Percentiles rank a stretch among this genome's conserved stretches.
These are phyloP conservation scores for Pangasius larnaudii DNA, from an alignment of 2,797 vertebrate genomes.

Conservation along the genomic window DNA sequence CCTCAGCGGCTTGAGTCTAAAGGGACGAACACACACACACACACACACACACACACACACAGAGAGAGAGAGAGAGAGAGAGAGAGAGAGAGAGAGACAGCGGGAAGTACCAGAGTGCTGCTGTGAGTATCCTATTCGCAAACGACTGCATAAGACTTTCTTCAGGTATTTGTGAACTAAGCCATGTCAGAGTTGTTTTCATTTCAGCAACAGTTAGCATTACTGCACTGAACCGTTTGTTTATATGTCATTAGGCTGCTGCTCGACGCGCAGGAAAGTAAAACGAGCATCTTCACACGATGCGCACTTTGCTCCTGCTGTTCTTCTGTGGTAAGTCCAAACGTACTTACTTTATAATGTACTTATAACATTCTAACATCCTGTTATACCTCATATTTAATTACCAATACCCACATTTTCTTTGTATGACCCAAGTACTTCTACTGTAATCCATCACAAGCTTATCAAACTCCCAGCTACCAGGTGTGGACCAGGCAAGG, in stretches of 20 bases:
- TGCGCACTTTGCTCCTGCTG: slow-evolving; percentile 64
- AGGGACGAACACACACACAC: background rate
- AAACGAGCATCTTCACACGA: slow-evolving; percentile 62
- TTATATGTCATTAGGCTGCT: background rate
- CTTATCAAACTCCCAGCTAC: background rate
- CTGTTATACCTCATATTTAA: background rate
- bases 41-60: background rate
- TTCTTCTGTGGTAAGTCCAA: slow-evolving; percentile 72
- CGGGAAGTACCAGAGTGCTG: background rate
- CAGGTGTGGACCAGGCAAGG: slow-evolving; percentile 7
- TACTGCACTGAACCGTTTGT: too few species aligned
- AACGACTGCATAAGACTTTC: background rate
- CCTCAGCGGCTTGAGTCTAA: background rate
- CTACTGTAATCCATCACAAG: background rate
- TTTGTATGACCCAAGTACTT: background rate
- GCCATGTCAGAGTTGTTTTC: background rate
- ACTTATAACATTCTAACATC: background rate
- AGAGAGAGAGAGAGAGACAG: too few species aligned
- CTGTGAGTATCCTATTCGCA: slow-evolving; percentile 13
- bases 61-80: too few species aligned
- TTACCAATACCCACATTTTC: background rate
- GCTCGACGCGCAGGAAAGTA: slow-evolving; percentile 9
- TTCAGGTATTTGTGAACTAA: background rate
- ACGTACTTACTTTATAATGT: background rate
- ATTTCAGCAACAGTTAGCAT: background rate